These are phyloP conservation scores for Cirrhinus molitorella DNA, from an alignment of 2,797 vertebrate genomes.

Conservation along the genomic window DNA sequence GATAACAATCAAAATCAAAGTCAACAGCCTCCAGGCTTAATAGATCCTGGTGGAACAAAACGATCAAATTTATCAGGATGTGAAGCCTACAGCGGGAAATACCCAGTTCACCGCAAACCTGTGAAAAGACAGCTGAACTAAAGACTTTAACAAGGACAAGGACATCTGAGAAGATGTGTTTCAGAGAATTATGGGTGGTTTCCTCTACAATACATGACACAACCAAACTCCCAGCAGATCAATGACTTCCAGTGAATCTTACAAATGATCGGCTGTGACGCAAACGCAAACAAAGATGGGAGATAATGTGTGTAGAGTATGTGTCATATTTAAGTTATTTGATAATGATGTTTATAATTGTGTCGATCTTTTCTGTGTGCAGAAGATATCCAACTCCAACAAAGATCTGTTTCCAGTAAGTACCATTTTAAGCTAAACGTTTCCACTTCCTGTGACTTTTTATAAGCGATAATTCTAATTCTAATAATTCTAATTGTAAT, in stretches of 20 bases:
- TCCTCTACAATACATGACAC: not conserved
- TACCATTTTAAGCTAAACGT: conserved; percentile 43
- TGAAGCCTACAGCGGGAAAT: not conserved
- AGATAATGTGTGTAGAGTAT: not conserved
- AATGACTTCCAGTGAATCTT: not conserved
- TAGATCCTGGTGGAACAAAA: not conserved
- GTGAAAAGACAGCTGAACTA: not conserved
- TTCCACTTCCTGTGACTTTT: not conserved
- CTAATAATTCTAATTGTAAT: too few relatives aligned
- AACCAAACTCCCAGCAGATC: not conserved
- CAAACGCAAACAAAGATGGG: not conserved
- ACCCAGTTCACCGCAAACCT: not conserved
- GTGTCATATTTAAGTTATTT: not conserved
- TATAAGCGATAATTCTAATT: too few relatives aligned
- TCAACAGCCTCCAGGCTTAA: not conserved
- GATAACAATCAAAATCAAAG: not conserved
- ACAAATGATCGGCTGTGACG: not conserved
- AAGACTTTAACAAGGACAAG: not conserved
- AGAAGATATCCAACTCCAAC: conserved; percentile 76
- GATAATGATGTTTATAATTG: not conserved
- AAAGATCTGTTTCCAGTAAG: conserved; percentile 73
- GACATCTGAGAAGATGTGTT: conserved; percentile 1
- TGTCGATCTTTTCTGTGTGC: conserved; percentile 60
- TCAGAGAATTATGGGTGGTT: not conserved
- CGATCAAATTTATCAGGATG: too few relatives aligned